Conservation (phyloP, 2,888 invertebrate genomes). For the Philhelius pedissequus region DNA sequence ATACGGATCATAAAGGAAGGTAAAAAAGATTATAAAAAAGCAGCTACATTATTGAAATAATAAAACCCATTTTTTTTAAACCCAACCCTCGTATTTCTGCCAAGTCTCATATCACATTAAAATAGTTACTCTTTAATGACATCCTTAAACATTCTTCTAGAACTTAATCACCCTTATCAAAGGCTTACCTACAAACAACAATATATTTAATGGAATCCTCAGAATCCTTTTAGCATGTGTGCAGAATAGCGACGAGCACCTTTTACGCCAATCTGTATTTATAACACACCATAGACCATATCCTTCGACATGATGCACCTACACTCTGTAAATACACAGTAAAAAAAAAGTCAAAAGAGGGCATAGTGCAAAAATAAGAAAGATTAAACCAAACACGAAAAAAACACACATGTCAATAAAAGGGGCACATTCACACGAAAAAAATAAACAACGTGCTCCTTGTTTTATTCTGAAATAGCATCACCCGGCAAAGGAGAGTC, state of each 20-base stretch:
- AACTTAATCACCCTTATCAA: slow-evolving; percentile 14
- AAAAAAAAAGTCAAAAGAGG: slow-evolving; percentile 7
- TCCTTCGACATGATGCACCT: neutral
- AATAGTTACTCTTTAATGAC: slow-evolving; percentile 11
- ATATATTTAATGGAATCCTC: slow-evolving; percentile 32
- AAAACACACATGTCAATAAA: slow-evolving; percentile 39
- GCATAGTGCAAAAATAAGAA: slow-evolving; percentile 2
- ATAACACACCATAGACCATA: slow-evolving; percentile 18
- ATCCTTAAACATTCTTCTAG: neutral
- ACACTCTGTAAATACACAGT: neutral
- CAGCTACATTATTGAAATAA: neutral
- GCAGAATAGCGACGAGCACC: neutral
- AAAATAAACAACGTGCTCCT: neutral
- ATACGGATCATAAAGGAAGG: too few species aligned
- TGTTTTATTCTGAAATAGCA: neutral
- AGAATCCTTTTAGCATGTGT: slow-evolving; percentile 32
- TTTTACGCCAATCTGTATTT: slow-evolving; percentile 48
- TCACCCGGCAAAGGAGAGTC: neutral
- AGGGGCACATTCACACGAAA: slow-evolving; percentile 21
- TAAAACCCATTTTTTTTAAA: neutral
- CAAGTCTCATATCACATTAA: neutral
- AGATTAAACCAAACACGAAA: too few species aligned
- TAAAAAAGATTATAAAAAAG: too few species aligned
- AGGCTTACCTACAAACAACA: neutral
- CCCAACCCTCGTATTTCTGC: neutral